A percentile compares a stretch with the other conserved stretches of the same genome.
Conservation (phyloP, 2,797 vertebrate genomes). For the Alexandromys oeconomus region DNA sequence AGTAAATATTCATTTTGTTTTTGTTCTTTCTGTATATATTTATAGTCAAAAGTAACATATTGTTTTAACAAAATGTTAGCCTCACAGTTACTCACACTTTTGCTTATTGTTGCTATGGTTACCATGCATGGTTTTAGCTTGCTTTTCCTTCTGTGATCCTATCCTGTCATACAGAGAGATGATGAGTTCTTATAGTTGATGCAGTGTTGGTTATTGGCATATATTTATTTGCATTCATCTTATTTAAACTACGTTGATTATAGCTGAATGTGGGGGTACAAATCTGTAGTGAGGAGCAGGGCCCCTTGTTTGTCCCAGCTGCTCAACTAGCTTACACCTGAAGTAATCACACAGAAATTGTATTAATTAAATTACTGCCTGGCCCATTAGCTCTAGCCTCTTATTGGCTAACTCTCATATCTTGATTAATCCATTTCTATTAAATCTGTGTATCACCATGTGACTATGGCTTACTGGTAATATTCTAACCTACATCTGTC, state of each 20-base stretch:
- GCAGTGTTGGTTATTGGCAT: neutral
- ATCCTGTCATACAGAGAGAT: neutral
- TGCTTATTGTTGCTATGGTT: neutral
- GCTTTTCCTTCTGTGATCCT: neutral
- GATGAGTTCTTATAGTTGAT: neutral
- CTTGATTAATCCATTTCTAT: too few relatives aligned
- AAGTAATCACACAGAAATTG: too few relatives aligned
- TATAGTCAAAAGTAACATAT: neutral
- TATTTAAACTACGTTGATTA: neutral
- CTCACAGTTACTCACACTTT: neutral
- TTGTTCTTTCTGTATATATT: neutral
- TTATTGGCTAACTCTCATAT: too few relatives aligned
- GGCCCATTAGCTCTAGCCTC: too few relatives aligned
- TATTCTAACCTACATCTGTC: too few relatives aligned
- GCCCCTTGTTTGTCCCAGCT: too few relatives aligned
- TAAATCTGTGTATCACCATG: too few relatives aligned
- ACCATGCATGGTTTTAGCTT: neutral
- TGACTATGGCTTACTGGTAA: too few relatives aligned
- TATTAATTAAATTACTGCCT: too few relatives aligned
- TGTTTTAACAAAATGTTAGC: constrained; percentile 48
- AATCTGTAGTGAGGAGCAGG: too few relatives aligned
- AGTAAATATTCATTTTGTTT: constrained; percentile 25
- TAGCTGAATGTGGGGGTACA: neutral
- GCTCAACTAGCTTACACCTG: too few relatives aligned
- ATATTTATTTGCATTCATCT: neutral